These are phyloP conservation scores for Philonicus albiceps DNA, from an alignment of 2,888 invertebrate genomes.

Conservation along the genomic window DNA sequence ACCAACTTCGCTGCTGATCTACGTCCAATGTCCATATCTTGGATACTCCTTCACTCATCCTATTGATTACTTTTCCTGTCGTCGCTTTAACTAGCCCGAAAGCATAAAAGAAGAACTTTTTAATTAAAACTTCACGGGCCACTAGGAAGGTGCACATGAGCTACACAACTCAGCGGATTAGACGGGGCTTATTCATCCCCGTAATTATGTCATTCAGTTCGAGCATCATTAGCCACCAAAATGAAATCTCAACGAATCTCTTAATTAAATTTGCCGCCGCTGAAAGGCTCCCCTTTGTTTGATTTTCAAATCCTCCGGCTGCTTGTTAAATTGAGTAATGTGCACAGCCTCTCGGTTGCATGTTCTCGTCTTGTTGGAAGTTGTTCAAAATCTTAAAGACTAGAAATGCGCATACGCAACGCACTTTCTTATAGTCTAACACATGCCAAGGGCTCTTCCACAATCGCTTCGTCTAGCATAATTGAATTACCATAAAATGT, in stretches of 20 bases:
- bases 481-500: constrained; percentile 34
- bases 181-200: background rate
- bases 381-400: background rate
- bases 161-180: background rate
- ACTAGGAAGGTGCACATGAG: background rate
- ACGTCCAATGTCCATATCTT: background rate
- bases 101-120: background rate
- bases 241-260: constrained; percentile 40
- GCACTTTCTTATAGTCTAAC: background rate
- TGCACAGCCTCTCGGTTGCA: background rate
- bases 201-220: constrained; percentile 32
- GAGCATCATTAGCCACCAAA: constrained; percentile 40
- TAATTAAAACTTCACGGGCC: constrained; percentile 27
- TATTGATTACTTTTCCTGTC: constrained; percentile 1
- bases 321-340: background rate
- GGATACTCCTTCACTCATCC: background rate
- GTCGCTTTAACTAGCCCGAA: background rate
- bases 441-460: background rate
- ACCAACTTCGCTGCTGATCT: background rate
- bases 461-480: background rate
- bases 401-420: background rate
- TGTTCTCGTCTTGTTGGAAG: background rate
- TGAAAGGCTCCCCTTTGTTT: constrained; percentile 8
- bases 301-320: background rate
- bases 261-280: constrained; percentile 36